Evolutionary conservation across 2,888 invertebrate species (phyloP).

Genomic region (Gymnosoma rotundatum): DNA sequence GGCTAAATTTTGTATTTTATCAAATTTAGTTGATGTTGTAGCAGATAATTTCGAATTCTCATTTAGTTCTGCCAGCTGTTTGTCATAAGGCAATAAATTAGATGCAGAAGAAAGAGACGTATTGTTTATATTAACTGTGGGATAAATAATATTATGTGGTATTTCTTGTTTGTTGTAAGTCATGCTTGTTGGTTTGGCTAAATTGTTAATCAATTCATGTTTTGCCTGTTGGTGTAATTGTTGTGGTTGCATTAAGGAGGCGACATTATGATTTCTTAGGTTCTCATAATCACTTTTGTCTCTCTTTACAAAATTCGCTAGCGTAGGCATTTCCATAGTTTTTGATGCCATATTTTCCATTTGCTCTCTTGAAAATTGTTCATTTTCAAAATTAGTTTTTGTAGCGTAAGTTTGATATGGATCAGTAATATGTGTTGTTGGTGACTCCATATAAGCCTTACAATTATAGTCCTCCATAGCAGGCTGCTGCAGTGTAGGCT

Average conservation of each 20-base stretch:
- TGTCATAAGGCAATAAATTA: constrained; percentile 33
- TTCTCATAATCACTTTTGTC: constrained; percentile 24
- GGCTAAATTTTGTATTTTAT: constrained; percentile 74
- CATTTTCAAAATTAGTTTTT: not conserved
- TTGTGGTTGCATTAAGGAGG: not conserved
- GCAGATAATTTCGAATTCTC: constrained; percentile 44
- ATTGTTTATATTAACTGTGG: not conserved
- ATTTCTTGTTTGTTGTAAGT: not conserved
- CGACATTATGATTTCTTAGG: constrained; percentile 13
- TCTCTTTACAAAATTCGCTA: constrained; percentile 27
- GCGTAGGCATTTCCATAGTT: constrained; percentile 61
- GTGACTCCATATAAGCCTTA: not conserved
- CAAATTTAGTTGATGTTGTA: constrained; percentile 74
- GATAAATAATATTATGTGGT: not conserved
- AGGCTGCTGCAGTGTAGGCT: not conserved
- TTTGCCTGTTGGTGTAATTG: not conserved
- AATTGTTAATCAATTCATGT: not conserved
- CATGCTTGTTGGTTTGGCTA: not conserved
- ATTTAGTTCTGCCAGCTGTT: constrained; percentile 32
- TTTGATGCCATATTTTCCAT: constrained; percentile 42
- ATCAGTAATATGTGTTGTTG: not conserved
- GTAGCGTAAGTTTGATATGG: constrained; percentile 6
- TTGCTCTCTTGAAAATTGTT: constrained; percentile 11
- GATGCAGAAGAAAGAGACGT: not conserved
- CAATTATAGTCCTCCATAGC: constrained; percentile 33